Conservation (phyloP, 2,888 invertebrate species). For the Polylopha cassiicola region DNA sequence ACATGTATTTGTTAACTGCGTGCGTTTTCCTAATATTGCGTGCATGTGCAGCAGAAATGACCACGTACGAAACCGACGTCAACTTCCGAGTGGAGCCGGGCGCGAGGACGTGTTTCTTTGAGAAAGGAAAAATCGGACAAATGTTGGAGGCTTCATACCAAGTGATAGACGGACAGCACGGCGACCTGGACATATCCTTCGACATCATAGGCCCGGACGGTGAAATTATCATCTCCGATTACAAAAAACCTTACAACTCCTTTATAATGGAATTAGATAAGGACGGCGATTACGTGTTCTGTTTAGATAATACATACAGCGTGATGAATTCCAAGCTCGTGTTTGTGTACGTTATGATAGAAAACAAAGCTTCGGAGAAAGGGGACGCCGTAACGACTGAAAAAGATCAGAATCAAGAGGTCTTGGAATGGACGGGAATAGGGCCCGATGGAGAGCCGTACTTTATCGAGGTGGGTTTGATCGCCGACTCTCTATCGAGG, state of each 20-base stretch:
- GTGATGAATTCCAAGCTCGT: conserved; percentile 87
- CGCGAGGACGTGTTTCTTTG: conserved; percentile 54
- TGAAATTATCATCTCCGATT: conserved; percentile 78
- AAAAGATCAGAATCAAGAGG: conserved; percentile 52
- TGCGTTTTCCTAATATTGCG: conserved; percentile 25
- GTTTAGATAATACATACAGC: conserved; percentile 92
- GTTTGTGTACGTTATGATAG: conserved; percentile 85
- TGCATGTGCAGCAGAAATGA: conserved; percentile 31
- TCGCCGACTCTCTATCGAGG: conserved; percentile 79
- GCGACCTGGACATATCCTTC: conserved; percentile 89
- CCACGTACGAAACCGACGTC: conserved; percentile 50
- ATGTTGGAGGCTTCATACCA: conserved; percentile 66
- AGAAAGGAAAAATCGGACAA: conserved; percentile 53
- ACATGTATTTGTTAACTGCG: conserved; percentile 27
- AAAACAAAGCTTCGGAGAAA: conserved; percentile 72
- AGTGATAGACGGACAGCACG: conserved; percentile 87
- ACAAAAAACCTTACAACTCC: conserved; percentile 82
- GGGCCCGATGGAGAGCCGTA: conserved; percentile 46
- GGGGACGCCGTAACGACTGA: no score
- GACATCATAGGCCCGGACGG: conserved; percentile 81
- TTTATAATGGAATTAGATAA: conserved; percentile 78
- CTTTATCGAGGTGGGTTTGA: conserved; percentile 66
- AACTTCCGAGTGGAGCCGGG: conserved; percentile 62
- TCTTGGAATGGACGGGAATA: conserved; percentile 53
- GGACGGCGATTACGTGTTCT: conserved; percentile 87